phyloP scores from a whole-genome alignment of 2,797 vertebrate genomes.

The Notolepis coatsorum region DNA sequence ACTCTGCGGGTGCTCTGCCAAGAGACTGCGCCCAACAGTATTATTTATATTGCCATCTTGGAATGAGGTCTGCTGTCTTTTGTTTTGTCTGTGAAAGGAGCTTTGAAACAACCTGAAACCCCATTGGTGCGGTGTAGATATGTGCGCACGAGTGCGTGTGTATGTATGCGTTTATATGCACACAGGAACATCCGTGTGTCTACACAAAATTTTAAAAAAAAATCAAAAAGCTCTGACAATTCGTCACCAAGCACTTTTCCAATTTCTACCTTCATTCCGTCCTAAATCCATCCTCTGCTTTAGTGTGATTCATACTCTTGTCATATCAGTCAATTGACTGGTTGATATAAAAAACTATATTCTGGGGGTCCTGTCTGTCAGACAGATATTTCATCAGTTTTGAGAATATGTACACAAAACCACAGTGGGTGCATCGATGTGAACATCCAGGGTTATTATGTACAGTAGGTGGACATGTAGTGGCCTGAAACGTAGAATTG shows the following conservation, averaged over 20 bases:
- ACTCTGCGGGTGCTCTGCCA: background rate
- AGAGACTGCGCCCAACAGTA: conserved; percentile 16
- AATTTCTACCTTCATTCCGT: conserved; percentile 22
- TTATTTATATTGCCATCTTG: background rate
- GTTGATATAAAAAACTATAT: background rate
- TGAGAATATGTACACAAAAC: too few species aligned
- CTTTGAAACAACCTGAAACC: too few species aligned
- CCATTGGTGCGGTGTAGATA: background rate
- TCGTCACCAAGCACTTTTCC: conserved; percentile 43
- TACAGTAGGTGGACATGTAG: background rate
- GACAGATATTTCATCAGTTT: background rate
- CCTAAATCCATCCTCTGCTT: background rate
- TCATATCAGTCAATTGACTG: background rate
- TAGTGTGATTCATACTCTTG: conserved; percentile 8
- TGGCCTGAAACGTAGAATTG: background rate
- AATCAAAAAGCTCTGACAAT: too few species aligned
- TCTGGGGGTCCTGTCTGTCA: conserved; percentile 5
- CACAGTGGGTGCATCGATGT: background rate
- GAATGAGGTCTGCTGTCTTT: conserved; percentile 2
- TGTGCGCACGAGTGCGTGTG: background rate
- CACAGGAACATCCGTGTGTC: background rate
- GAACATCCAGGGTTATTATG: conserved; percentile 13
- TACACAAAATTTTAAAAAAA: too few species aligned
- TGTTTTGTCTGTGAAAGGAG: conserved; percentile 9
- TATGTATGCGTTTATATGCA: background rate